Evolutionary conservation across 2,113 vertebrate genomes (phyloP).

Genomic region (Paedocypris sp.): DNA sequence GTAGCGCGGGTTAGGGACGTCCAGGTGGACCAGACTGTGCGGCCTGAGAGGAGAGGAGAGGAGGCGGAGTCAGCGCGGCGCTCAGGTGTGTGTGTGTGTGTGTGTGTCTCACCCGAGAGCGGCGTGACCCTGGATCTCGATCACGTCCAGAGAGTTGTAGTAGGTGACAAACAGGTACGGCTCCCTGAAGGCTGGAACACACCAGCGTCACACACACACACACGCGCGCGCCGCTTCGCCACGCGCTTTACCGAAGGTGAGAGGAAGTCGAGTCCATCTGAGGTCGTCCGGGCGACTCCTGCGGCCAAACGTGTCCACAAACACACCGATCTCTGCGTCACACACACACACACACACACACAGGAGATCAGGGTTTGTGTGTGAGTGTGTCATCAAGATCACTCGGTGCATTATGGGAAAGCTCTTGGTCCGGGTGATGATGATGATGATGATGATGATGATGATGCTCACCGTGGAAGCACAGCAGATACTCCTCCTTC

Average conservation of each 20-base stretch:
- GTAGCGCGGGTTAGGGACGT: slow-evolving; percentile 91
- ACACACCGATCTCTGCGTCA: slow-evolving; percentile 85
- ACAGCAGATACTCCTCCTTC: slow-evolving; percentile 93
- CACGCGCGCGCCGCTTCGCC: too few species aligned
- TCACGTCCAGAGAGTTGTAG: slow-evolving; percentile 95
- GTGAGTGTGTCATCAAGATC: too few species aligned
- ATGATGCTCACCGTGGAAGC: slow-evolving; percentile 78
- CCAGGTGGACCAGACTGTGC: slow-evolving; percentile 80
- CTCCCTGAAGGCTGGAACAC: slow-evolving; percentile 86
- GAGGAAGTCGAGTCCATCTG: slow-evolving; percentile 90
- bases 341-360: neutral
- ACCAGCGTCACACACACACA: too few species aligned
- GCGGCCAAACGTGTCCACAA: slow-evolving; percentile 90
- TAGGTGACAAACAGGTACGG: slow-evolving; percentile 96
- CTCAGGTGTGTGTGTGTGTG: neutral
- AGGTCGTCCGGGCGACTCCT: slow-evolving; percentile 89
- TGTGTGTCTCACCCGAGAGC: slow-evolving; percentile 66
- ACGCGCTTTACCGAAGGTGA: slow-evolving; percentile 96
- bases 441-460: neutral
- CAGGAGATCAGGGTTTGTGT: neutral
- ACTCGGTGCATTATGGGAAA: too few species aligned
- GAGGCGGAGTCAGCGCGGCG: slow-evolving; percentile 29
- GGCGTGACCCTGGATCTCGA: slow-evolving; percentile 88
- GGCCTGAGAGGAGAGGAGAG: slow-evolving; percentile 74
- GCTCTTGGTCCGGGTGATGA: too few species aligned